These are phyloP conservation scores for Sebastolobus alascanus DNA, from an alignment of 2,797 vertebrate species.

Conservation along the genomic window DNA sequence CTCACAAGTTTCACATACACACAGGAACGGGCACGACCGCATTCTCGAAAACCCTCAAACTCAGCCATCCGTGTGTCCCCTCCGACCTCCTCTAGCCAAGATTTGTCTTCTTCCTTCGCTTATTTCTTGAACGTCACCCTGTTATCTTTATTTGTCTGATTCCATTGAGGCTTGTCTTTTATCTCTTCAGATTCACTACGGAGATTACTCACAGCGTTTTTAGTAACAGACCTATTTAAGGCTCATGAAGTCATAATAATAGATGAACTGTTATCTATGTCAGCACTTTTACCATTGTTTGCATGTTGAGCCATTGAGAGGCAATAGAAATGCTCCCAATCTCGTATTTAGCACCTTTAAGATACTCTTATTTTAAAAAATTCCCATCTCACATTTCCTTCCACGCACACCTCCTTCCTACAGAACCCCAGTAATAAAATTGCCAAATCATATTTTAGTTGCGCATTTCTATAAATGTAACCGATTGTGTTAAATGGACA, in stretches of 20 bases:
- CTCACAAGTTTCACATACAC: slow-evolving; percentile 1
- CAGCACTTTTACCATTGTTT: no score
- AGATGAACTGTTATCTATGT: not conserved
- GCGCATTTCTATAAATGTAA: no score
- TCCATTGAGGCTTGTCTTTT: not conserved
- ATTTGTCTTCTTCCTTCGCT: not conserved
- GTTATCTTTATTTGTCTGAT: slow-evolving; percentile 9
- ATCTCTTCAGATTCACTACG: not conserved
- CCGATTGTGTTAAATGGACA: no score
- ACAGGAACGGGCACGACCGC: not conserved
- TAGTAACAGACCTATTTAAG: not conserved
- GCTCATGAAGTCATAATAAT: not conserved
- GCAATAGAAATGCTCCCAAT: no score
- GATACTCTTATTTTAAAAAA: no score
- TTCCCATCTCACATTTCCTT: no score
- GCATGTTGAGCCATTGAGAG: no score
- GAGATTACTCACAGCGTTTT: not conserved
- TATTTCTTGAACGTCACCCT: slow-evolving; percentile 23
- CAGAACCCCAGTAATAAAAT: no score
- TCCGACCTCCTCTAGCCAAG: not conserved
- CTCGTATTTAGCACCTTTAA: no score
- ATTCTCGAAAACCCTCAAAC: slow-evolving; percentile 7
- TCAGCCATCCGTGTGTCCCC: slow-evolving; percentile 31
- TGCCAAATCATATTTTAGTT: no score
- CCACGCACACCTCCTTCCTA: no score